phyloP scores from a whole-genome alignment of 2,113 vertebrate species.

The Hipposideros armiger region DNA sequence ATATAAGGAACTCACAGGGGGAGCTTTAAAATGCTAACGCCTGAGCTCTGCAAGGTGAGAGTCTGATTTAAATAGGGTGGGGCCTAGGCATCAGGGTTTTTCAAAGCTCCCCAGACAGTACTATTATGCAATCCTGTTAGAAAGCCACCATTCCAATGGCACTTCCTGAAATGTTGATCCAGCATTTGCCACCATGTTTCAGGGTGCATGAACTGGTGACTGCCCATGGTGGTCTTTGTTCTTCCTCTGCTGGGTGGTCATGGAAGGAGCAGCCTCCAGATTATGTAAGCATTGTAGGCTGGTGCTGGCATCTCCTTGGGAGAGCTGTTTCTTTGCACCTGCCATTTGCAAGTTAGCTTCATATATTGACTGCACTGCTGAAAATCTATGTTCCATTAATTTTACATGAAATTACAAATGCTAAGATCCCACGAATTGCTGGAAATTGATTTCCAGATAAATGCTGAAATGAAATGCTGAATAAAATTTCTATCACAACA shows the following conservation, averaged over 20 bases:
- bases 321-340: background rate
- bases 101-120: background rate
- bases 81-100: background rate
- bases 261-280: background rate
- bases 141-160: background rate
- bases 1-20: too few relatives aligned
- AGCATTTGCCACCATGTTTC: background rate
- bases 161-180: background rate
- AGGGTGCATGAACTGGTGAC: background rate
- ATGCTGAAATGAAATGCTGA: background rate
- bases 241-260: background rate
- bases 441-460: constrained; percentile 42
- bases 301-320: background rate
- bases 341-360: background rate
- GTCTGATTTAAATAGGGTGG: background rate
- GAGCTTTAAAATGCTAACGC: background rate
- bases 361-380: background rate
- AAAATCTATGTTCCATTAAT: constrained; percentile 51
- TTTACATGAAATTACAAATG: constrained; percentile 48
- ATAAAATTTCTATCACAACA: background rate
- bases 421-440: background rate
- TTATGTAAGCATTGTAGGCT: background rate
- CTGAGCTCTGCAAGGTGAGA: background rate
- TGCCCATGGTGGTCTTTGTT: background rate
- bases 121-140: background rate